Conservation (phyloP, 1,140 invertebrate species). For the Drosophila ogumai region DNA sequence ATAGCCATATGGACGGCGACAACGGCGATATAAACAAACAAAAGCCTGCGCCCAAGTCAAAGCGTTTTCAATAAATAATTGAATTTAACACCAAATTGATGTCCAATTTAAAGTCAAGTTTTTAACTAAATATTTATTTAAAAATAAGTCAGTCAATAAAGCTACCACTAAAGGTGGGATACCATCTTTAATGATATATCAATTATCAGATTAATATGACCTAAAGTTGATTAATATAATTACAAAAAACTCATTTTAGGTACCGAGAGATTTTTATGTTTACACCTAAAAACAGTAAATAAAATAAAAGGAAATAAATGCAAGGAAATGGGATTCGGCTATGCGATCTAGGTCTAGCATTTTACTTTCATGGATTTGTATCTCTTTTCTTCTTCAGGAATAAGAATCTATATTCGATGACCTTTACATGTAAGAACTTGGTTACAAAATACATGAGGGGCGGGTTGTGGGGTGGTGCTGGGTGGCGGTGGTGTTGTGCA, state of each 20-base stretch:
- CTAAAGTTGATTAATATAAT: no score
- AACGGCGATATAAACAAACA: constrained; percentile 12
- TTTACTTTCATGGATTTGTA: constrained; percentile 10
- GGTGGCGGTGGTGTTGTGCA: neutral
- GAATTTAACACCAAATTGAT: constrained; percentile 1
- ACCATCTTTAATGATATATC: neutral
- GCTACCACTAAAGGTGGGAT: no score
- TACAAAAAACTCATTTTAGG: no score
- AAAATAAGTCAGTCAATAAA: neutral
- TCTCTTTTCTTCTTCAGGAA: neutral
- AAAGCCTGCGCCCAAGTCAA: neutral
- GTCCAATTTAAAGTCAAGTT: neutral
- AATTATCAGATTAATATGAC: neutral
- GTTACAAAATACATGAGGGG: neutral
- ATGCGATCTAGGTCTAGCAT: neutral
- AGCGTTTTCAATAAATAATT: neutral
- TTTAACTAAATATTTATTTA: neutral
- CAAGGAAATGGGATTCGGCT: neutral
- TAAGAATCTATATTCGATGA: neutral
- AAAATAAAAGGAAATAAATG: neutral
- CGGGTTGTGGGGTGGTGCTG: no score
- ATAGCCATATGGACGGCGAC: constrained; percentile 20
- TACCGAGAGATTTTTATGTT: neutral
- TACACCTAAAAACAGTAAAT: neutral
- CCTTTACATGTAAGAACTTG: neutral